phyloP scores from a whole-genome alignment of 1,140 invertebrate genomes.

The Protaetia brevitarsis region DNA sequence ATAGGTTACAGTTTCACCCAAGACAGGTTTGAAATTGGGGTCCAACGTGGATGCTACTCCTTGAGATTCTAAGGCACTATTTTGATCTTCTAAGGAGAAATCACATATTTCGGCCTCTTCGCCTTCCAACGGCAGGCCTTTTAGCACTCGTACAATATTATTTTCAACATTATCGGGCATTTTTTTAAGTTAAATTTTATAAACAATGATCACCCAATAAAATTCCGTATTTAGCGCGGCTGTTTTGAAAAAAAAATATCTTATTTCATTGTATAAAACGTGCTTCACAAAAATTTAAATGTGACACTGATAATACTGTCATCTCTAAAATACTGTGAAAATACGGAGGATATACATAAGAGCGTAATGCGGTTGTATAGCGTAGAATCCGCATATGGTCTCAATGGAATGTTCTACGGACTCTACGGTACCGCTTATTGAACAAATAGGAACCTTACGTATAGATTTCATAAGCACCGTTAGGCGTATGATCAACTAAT shows the following conservation, averaged over 20 bases:
- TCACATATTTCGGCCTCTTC: constrained; percentile 67
- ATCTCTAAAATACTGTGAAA: constrained; percentile 8
- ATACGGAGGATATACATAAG: constrained; percentile 7
- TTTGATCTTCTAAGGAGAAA: constrained; percentile 73
- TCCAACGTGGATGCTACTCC: constrained; percentile 73
- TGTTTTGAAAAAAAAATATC: neutral
- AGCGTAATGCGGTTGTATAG: neutral
- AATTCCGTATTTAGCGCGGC: neutral
- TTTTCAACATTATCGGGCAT: constrained; percentile 52
- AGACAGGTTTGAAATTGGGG: constrained; percentile 74
- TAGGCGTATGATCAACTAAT: neutral
- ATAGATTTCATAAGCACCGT: neutral
- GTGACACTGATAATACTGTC: neutral
- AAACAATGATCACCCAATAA: constrained; percentile 12
- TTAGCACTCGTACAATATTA: constrained; percentile 48
- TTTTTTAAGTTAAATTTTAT: constrained; percentile 21
- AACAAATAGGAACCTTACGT: neutral
- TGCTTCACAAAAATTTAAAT: constrained; percentile 13
- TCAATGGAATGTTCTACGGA: neutral
- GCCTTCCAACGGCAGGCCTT: constrained; percentile 48
- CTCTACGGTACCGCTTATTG: neutral
- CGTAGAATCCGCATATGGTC: neutral
- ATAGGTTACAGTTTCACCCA: constrained; percentile 84
- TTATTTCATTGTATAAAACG: neutral
- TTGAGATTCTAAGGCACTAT: constrained; percentile 76